Evolutionary conservation across 2,113 vertebrate species (phyloP), one percentile per base, ranked within the genome.

Genomic region (Desmodus rotundus): DNA sequence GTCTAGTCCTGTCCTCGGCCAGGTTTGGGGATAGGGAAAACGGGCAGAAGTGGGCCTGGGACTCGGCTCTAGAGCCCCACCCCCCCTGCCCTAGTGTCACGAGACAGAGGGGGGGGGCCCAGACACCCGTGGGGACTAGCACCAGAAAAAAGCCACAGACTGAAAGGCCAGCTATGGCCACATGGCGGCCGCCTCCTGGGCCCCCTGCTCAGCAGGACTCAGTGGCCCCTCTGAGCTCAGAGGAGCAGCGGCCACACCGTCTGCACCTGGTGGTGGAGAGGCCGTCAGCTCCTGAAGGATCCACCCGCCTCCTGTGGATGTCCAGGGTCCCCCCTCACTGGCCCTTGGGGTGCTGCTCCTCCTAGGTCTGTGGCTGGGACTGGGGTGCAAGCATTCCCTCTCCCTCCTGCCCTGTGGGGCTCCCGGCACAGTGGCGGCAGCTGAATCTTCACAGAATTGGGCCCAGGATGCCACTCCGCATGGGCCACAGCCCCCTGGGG

Each of bases 371-470:
- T 24, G 58, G 74, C 26, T 31, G n/a, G n/a, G 45, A 12, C 3
- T 10, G n/a, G 45, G 15, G 45, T 9, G 3, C 17, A 2, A 24
- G 3, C 22, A 4, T 1, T 3, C 47, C 5, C 20, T 5, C 17
- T 77, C 56, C 36, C 26, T 54, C 56, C 43, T 11, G 12, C 54
- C 67, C 6, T 17, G 41, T 20, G 16, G 2, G 13, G 50, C 38
- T 28, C 43, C n/a, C 14, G 20, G 77, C 43, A 12, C 15, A 19
- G 70, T 5, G 24, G 24, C 47, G 61, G 50, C 5, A 7, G 50
- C 70, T 16, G 16, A 61, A 20, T 38, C 47, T 38, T 5, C 52
- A 38, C 61, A 2, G 11, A 16, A 15, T 14, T 26, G 4, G 58
- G 58, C 24, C 26, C 26, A 28, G 58, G 58, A 41, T 15, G 14